Conservation (phyloP, 2,797 vertebrate genomes). For the Lagocephalus sceleratus region DNA sequence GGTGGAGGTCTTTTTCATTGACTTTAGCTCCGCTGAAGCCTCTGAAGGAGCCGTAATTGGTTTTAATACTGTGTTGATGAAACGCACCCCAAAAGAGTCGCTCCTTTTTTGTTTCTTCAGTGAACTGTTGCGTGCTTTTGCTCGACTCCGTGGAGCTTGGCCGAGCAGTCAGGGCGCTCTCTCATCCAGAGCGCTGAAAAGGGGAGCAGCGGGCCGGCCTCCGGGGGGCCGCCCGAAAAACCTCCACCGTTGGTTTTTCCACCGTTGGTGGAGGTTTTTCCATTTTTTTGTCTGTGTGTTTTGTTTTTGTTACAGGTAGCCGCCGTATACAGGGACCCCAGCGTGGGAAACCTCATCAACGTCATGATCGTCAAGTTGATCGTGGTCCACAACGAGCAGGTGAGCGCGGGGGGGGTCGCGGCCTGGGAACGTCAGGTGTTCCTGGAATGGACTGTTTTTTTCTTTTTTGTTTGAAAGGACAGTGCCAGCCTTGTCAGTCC, state of each 20-base stretch:
- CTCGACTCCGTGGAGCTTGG: conserved; percentile 26
- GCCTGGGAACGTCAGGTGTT: conserved; percentile 59
- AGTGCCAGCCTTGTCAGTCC: conserved; percentile 57
- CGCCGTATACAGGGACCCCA: conserved; percentile 93
- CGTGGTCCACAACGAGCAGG: conserved; percentile 92
- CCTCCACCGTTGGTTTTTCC: no score
- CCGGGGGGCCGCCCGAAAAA: not conserved
- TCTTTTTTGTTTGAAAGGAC: conserved; percentile 55
- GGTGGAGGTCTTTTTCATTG: conserved; percentile 37
- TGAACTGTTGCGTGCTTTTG: conserved; percentile 40
- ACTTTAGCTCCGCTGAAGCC: conserved; percentile 18
- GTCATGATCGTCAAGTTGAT: conserved; percentile 93
- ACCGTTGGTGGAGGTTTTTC: conserved; percentile 65
- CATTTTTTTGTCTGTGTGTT: conserved; percentile 64
- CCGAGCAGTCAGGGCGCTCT: conserved; percentile 4
- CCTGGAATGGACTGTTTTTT: conserved; percentile 37
- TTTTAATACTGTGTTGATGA: conserved; percentile 57
- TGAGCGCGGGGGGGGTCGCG: conserved; percentile 60
- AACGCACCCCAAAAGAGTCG: conserved; percentile 34
- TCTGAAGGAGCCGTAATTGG: conserved; percentile 35
- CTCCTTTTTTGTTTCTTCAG: conserved; percentile 22
- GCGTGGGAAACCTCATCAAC: conserved; percentile 96
- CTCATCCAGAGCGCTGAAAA: conserved; percentile 4
- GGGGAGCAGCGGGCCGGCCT: not conserved
- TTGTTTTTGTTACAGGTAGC: conserved; percentile 86